Conservation (phyloP, 2,113 vertebrate genomes). For the Heterocephalus glaber region DNA sequence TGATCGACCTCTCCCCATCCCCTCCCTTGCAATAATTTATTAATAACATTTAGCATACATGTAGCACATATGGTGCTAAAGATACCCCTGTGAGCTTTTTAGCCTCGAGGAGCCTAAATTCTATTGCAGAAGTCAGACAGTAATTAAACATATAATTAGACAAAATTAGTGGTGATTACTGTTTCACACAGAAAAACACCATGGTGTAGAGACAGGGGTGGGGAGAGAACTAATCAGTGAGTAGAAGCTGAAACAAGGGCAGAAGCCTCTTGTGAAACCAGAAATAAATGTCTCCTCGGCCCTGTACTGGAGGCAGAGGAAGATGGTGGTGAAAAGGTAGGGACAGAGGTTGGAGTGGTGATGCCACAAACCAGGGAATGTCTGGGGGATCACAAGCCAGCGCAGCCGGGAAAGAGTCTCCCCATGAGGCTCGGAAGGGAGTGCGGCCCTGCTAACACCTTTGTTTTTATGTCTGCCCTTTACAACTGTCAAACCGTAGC, state of each 20-base stretch:
- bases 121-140: conserved; percentile 17
- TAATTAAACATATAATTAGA: conserved; percentile 52
- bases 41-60: fast-evolving
- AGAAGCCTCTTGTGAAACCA: conserved; percentile 3
- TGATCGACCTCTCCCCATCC: too few species aligned
- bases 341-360: neutral
- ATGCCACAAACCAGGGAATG: neutral
- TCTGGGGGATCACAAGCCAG: neutral
- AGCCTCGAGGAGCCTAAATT: conserved; percentile 17
- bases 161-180: conserved; percentile 14
- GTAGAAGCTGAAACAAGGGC: neutral
- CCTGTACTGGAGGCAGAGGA: neutral
- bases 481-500: neutral
- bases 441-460: neutral
- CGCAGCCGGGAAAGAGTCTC: neutral
- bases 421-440: neutral
- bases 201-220: neutral
- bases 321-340: neutral
- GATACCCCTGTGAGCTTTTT: neutral
- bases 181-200: neutral
- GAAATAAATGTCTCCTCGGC: neutral
- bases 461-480: neutral
- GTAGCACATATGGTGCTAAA: neutral
- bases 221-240: neutral
- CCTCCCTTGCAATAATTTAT: neutral